Evolutionary conservation across 2,888 invertebrate species (phyloP), one percentile per base, ranked within the genome.

Genomic region (Acleris laterana): DNA sequence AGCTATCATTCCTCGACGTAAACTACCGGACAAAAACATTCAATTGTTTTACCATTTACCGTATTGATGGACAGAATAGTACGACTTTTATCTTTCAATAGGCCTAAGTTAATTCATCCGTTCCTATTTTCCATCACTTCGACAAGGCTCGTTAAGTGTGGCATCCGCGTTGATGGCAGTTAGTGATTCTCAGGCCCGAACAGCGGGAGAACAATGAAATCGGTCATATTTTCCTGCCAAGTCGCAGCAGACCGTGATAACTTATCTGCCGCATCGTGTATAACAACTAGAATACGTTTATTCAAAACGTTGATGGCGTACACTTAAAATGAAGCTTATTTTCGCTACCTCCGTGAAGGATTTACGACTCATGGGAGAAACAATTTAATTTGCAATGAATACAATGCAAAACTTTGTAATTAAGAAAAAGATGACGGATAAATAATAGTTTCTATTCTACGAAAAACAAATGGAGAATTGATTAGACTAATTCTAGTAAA

Each of bases 111-210:
- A 90, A 92, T 90, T 88, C 89, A 84, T 86, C 86, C 85, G 87
- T 81, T 85, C 83, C 84, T 86, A 89, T 90, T 89, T 87, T 87
- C 88, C 89, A 88, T 87, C 82, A 83, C 85, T 85, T 91, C 90
- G 92, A 92, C 92, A 91, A 91, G 91, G 82, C 89, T 92, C 92
- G 91, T 92, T 93, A 89, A 90, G 82, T 90, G 88, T 85, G 88
- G 88, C 86, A 87, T 89, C 89, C 88, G 85, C 81, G 86, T 81
- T 89, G 91, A 91, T 91, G 89, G 89, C 88, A 84, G 82, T 87
- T 85, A 90, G 92, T 91, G 92, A 92, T 92, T 92, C 91, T 89
- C 87, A 87, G 87, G 84, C 84, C 81, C 84, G 82, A 87, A 85
- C 83, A 85, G 84, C 86, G 77, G 79, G 81, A 87, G 87, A 92